Percentiles rank a stretch among this genome's conserved stretches.
These are phyloP conservation scores for Anadara kagoshimensis DNA, from an alignment of 1,140 invertebrate genomes.

Conservation along the genomic window DNA sequence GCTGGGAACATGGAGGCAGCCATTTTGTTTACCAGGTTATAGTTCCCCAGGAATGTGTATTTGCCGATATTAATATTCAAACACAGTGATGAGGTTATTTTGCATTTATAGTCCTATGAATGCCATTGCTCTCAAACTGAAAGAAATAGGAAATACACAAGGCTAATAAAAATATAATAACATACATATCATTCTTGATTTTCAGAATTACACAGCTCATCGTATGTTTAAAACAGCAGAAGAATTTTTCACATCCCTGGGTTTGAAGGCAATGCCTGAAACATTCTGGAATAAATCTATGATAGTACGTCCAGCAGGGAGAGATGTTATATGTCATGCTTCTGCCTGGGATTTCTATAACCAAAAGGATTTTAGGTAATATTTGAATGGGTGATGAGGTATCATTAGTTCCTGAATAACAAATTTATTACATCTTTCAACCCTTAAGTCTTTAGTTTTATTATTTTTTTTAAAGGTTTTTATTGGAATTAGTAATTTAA, in stretches of 20 bases:
- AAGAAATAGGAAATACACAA: too few relatives aligned
- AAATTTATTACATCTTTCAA: background rate
- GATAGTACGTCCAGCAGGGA: conserved; percentile 75
- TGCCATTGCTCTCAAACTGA: too few relatives aligned
- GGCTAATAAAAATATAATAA: background rate
- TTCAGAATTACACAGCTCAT: conserved; percentile 83
- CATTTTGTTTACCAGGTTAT: too few relatives aligned
- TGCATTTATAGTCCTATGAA: too few relatives aligned
- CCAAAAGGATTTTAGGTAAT: conserved; percentile 82
- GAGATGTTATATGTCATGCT: conserved; percentile 86
- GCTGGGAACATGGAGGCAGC: too few relatives aligned
- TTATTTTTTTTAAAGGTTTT: too few relatives aligned
- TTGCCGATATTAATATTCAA: too few relatives aligned
- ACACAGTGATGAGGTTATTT: too few relatives aligned
- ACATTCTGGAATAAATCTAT: conserved; percentile 77
- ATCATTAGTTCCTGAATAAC: conserved; percentile 4
- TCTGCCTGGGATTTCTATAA: conserved; percentile 97
- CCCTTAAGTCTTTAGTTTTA: background rate
- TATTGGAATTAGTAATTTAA: too few relatives aligned
- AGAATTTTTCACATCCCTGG: conserved; percentile 90
- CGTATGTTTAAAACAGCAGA: conserved; percentile 83
- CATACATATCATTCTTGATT: background rate
- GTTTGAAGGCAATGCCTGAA: conserved; percentile 85
- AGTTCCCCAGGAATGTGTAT: too few relatives aligned
- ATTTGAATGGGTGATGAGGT: too few relatives aligned